Conservation (phyloP, 2,113 vertebrate genomes). For the Dicentrarchus labrax region DNA sequence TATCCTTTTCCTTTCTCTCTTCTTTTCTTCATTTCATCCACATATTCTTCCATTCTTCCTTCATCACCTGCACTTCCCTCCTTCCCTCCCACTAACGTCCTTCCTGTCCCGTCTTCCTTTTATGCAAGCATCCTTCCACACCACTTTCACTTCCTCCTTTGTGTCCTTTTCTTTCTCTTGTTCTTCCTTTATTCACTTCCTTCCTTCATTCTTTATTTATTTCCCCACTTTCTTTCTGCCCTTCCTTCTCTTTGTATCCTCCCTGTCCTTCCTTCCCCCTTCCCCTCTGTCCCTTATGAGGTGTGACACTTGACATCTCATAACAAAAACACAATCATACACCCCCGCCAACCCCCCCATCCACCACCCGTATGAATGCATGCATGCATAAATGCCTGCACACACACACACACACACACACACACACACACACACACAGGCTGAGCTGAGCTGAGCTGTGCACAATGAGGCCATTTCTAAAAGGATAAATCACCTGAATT, state of each 20-base stretch:
- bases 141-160: background rate
- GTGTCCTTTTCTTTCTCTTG: background rate
- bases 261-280: background rate
- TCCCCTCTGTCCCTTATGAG: background rate
- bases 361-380: background rate
- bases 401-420: conserved; percentile 8
- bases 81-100: background rate
- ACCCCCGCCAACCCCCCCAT: background rate
- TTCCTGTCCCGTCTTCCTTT: background rate
- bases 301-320: conserved; percentile 22
- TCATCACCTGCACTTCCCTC: background rate
- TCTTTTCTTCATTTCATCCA: background rate
- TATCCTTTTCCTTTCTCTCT: background rate
- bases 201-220: background rate
- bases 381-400: conserved; percentile 26
- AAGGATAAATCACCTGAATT: conserved; percentile 63
- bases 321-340: conserved; percentile 13
- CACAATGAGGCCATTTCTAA: conserved; percentile 50
- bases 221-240: background rate
- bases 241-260: background rate
- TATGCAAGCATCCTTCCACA: background rate
- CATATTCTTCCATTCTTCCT: background rate
- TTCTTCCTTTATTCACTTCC: background rate
- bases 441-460: background rate
- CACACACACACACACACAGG: conserved; percentile 7